Conservation (phyloP, 1,140 invertebrate species). For the Ooceraea biroi region DNA sequence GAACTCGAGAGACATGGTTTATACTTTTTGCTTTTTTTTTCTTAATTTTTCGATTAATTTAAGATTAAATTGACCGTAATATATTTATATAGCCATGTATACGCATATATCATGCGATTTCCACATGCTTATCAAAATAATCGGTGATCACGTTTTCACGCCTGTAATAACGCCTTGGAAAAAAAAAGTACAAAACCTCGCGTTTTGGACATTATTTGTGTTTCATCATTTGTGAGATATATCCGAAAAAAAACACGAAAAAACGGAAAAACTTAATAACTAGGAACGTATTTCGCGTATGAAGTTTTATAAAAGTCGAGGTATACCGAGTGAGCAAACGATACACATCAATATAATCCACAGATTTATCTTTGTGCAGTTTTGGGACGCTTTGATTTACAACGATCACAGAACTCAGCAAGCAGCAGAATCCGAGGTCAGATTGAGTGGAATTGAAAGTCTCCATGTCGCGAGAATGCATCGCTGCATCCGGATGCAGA, state of each 20-base stretch:
- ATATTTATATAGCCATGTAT: neutral
- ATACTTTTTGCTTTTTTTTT: constrained; percentile 23
- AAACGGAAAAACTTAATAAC: constrained; percentile 34
- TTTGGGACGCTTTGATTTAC: neutral
- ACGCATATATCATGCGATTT: neutral
- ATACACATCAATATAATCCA: constrained; percentile 9
- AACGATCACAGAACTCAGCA: neutral
- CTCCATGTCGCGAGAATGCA: neutral
- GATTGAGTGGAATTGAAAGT: neutral
- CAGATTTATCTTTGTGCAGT: constrained; percentile 24
- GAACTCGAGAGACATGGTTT: constrained; percentile 35
- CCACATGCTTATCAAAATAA: neutral
- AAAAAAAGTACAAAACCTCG: constrained; percentile 5
- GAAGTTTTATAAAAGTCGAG: constrained; percentile 21
- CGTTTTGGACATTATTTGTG: neutral
- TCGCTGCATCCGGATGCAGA: neutral
- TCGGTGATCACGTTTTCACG: constrained; percentile 4
- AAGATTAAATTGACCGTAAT: neutral
- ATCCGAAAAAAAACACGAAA: constrained; percentile 12
- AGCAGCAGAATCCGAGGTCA: neutral
- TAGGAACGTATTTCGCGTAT: constrained; percentile 22
- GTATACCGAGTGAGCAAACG: constrained; percentile 36
- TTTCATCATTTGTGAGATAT: constrained; percentile 20
- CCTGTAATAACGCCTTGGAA: constrained; percentile 51
- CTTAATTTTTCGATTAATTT: constrained; percentile 24